Conservation (phyloP, 53 echinoderm and acorn worm species). For the Echinometra lucunter region DNA sequence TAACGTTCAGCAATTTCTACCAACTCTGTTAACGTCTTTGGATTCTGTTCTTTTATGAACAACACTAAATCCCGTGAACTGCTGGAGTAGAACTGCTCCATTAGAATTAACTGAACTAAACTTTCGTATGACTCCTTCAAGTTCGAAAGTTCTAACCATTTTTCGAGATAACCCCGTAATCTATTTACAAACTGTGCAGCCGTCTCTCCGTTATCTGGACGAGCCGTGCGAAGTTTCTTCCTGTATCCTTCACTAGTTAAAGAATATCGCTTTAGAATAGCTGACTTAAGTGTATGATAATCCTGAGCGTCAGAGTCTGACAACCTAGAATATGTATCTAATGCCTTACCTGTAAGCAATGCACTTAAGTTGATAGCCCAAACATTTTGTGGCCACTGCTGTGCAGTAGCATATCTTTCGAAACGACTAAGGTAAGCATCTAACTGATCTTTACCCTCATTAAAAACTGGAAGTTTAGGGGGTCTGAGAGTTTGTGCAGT, state of each 20-base stretch:
- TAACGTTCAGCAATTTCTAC: too few relatives aligned
- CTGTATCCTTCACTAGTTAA: constrained; percentile 67
- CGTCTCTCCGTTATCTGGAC: constrained; percentile 62
- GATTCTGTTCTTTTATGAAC: constrained; percentile 61
- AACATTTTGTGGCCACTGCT: constrained; percentile 11
- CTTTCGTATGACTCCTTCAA: constrained; percentile 3
- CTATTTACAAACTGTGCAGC: constrained; percentile 42
- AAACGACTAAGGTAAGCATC: constrained; percentile 65
- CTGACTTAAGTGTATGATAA: constrained; percentile 58
- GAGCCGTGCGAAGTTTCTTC: constrained; percentile 53
- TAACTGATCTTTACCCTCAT: constrained; percentile 53
- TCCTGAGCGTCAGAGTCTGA: constrained; percentile 26
- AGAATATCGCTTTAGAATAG: constrained; percentile 52
- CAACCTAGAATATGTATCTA: constrained; percentile 63
- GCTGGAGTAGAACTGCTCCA: constrained; percentile 52
- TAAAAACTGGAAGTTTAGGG: constrained; percentile 65
- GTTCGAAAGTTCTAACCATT: constrained; percentile 55
- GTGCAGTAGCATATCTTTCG: constrained; percentile 66
- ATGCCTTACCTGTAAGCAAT: constrained; percentile 65
- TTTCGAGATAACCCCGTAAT: constrained; percentile 56
- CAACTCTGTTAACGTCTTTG: too few relatives aligned
- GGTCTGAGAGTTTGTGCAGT: background rate
- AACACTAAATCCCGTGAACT: constrained; percentile 38
- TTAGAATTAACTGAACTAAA: constrained; percentile 58
- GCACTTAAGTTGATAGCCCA: constrained; percentile 67